Conservation (phyloP, 2,888 invertebrate genomes). For the Galerucella calmariensis region DNA sequence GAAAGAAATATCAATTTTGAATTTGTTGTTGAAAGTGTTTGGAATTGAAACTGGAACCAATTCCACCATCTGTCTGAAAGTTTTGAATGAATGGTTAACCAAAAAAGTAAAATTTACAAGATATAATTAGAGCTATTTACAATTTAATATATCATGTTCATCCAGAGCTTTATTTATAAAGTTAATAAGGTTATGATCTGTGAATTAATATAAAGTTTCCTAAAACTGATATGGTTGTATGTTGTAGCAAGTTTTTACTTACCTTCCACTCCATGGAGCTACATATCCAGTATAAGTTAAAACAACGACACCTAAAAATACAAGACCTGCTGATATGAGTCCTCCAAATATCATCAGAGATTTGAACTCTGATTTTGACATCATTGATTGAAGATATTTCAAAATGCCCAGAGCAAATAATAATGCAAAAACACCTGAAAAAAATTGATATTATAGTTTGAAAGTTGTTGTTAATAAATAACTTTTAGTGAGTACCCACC, state of each 20-base stretch:
- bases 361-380: conserved; percentile 91
- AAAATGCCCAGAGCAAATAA: conserved; percentile 88
- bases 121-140: too few relatives aligned
- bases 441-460: too few relatives aligned
- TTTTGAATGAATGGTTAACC: too few relatives aligned
- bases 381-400: conserved; percentile 86
- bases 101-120: too few relatives aligned
- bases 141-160: too few relatives aligned
- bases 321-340: conserved; percentile 78
- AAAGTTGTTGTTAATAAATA: background rate
- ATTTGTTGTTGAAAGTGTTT: too few relatives aligned
- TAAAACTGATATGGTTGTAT: background rate
- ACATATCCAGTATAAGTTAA: conserved; percentile 95
- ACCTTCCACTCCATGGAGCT: conserved; percentile 94
- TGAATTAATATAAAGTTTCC: too few relatives aligned
- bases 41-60: too few relatives aligned
- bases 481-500: conserved; percentile 9
- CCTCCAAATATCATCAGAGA: conserved; percentile 85
- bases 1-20: too few relatives aligned
- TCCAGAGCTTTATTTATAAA: too few relatives aligned
- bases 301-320: conserved; percentile 85
- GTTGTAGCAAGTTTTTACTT: conserved; percentile 19
- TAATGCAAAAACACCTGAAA: conserved; percentile 92
- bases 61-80: too few relatives aligned
- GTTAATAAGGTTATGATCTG: too few relatives aligned